phyloP scores from a whole-genome alignment of 2,797 vertebrate species.

The Streptopelia turtur region DNA sequence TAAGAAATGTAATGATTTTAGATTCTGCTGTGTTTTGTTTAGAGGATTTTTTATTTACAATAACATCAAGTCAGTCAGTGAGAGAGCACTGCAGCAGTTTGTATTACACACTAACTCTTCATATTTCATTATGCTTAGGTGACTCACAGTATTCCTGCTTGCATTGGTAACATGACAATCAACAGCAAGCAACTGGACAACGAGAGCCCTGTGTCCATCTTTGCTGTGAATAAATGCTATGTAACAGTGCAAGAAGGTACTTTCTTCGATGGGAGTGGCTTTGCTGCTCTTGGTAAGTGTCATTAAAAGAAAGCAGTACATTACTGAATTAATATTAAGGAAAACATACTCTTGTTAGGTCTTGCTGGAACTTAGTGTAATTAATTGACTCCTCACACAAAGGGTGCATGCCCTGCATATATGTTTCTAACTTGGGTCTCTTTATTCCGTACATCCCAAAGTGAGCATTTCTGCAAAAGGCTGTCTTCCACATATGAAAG shows the following conservation, averaged over 20 bases:
- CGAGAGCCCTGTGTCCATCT: conserved; percentile 71
- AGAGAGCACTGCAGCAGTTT: not conserved
- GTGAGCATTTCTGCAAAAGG: not conserved
- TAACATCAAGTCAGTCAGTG: not conserved
- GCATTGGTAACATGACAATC: conserved; percentile 82
- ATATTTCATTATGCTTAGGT: conserved; percentile 75
- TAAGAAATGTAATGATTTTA: not conserved
- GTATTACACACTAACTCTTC: not conserved
- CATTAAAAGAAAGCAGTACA: not conserved
- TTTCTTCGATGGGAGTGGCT: conserved; percentile 91
- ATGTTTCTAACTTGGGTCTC: not conserved
- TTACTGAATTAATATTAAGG: not conserved
- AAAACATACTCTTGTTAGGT: not conserved
- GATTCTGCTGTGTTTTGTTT: not conserved
- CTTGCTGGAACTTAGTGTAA: not conserved
- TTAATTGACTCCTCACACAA: not conserved
- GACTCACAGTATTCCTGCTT: conserved; percentile 88
- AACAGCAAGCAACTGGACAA: conserved; percentile 81
- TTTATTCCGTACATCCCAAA: not conserved
- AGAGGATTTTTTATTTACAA: not conserved
- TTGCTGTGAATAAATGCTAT: conserved; percentile 86
- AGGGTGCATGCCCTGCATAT: not conserved
- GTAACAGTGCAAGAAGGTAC: conserved; percentile 83
- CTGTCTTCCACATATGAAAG: not conserved
- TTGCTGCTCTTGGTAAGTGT: conserved; percentile 85